phyloP scores from a whole-genome alignment of 2,888 invertebrate species.

The Galerucella pusilla region DNA sequence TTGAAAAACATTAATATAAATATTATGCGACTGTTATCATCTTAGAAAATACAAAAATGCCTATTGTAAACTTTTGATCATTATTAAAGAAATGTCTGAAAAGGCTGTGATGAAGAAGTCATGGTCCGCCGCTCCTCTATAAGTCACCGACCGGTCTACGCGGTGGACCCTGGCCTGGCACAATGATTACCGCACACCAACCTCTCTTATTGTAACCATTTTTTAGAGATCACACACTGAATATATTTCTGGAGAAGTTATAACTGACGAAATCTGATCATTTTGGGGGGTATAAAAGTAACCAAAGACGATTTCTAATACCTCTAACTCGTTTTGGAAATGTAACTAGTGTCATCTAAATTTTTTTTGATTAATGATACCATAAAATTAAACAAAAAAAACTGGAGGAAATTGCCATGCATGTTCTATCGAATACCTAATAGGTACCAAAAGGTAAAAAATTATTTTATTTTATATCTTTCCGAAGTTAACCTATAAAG shows the following conservation, averaged over 20 bases:
- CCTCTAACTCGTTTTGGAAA: background rate
- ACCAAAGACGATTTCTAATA: too few relatives aligned
- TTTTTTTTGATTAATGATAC: background rate
- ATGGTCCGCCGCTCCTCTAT: constrained; percentile 57
- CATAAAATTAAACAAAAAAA: background rate
- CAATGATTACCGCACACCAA: constrained; percentile 52
- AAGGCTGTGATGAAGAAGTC: constrained; percentile 53
- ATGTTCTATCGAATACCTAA: background rate
- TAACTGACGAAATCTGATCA: too few relatives aligned
- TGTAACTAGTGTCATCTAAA: background rate
- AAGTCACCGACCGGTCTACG: constrained; percentile 61
- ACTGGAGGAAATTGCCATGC: constrained; percentile 2
- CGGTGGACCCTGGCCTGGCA: constrained; percentile 59
- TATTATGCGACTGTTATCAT: background rate
- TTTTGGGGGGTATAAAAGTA: too few relatives aligned
- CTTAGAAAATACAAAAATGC: background rate
- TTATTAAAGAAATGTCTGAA: constrained; percentile 51
- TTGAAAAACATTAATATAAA: background rate
- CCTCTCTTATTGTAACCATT: constrained; percentile 33
- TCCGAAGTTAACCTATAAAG: constrained; percentile 16
- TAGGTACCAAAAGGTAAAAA: constrained; percentile 7
- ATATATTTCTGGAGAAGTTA: background rate
- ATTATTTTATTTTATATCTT: constrained; percentile 3
- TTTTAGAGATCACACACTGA: constrained; percentile 15
- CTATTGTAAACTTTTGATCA: constrained; percentile 18